Evolutionary conservation across 2,888 invertebrate genomes (phyloP).

Genomic region (Torymus auratus): DNA sequence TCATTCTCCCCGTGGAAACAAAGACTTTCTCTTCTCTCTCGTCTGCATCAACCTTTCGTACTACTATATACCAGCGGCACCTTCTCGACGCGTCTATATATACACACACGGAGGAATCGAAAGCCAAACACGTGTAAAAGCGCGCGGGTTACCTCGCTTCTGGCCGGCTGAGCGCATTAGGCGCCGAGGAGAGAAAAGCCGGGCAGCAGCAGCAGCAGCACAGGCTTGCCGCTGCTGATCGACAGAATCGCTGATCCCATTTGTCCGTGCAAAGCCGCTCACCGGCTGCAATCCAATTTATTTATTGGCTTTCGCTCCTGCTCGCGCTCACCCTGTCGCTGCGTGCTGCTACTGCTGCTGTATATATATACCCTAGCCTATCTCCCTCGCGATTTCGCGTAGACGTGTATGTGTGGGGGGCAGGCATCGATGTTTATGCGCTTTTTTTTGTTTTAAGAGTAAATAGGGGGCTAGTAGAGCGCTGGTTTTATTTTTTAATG

Average conservation of each 20-base stretch:
- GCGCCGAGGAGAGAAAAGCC: constrained; percentile 5
- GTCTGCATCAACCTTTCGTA: too few relatives aligned
- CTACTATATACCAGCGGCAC: too few relatives aligned
- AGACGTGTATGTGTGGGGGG: too few relatives aligned
- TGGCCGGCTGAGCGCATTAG: constrained; percentile 61
- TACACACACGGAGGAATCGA: constrained; percentile 15
- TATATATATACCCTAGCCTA: too few relatives aligned
- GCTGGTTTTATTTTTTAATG: too few relatives aligned
- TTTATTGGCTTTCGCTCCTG: constrained; percentile 74
- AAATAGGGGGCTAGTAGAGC: too few relatives aligned
- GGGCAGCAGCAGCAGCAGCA: constrained; percentile 59
- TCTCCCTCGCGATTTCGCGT: not conserved
- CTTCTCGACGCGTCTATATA: constrained; percentile 31
- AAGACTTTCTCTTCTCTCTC: too few relatives aligned
- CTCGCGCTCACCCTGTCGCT: not conserved
- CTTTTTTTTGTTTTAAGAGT: too few relatives aligned
- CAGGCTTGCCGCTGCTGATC: constrained; percentile 67
- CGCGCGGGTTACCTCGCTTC: constrained; percentile 59
- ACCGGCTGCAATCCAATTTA: constrained; percentile 74
- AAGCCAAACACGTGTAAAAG: constrained; percentile 65
- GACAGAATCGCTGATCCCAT: constrained; percentile 75
- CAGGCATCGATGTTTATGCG: too few relatives aligned
- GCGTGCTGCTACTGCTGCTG: too few relatives aligned
- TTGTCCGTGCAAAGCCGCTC: constrained; percentile 74
- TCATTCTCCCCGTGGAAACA: too few relatives aligned